Evolutionary conservation across 92 coral and sea anemone genomes (phyloP).

Genomic region (Zoanthus solanderi): DNA sequence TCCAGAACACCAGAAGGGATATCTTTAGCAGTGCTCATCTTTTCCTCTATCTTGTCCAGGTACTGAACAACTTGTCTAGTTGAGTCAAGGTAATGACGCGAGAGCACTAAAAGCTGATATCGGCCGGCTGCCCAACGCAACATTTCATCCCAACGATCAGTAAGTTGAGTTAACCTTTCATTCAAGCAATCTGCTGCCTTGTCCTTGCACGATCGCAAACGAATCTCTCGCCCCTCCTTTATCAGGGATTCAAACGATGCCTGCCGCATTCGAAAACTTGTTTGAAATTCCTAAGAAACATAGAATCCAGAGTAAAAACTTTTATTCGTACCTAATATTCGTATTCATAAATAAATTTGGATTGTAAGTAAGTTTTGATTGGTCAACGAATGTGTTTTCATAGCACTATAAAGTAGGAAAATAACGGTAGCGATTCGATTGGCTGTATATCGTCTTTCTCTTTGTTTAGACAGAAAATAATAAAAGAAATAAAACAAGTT

Average conservation of each 20-base stretch:
- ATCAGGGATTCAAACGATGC: slow-evolving; percentile 83
- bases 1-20: slow-evolving; percentile 86
- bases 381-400: too few relatives aligned
- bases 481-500: too few relatives aligned
- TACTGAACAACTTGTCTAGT: slow-evolving; percentile 91
- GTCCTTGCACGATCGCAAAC: slow-evolving; percentile 83
- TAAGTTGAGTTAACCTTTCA: slow-evolving; percentile 84
- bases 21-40: slow-evolving; percentile 87
- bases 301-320: neutral
- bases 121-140: slow-evolving; percentile 99
- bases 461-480: too few relatives aligned
- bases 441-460: too few relatives aligned
- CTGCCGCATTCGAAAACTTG: slow-evolving; percentile 84
- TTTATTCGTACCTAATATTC: neutral
- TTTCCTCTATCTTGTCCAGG: slow-evolving; percentile 93
- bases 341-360: too few relatives aligned
- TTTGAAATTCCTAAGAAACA: slow-evolving; percentile 81
- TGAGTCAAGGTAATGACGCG: slow-evolving; percentile 89
- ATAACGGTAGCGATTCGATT: too few relatives aligned
- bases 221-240: slow-evolving; percentile 94
- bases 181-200: slow-evolving; percentile 80
- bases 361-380: too few relatives aligned
- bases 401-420: too few relatives aligned
- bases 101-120: slow-evolving; percentile 90
- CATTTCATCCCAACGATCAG: slow-evolving; percentile 98